Evolutionary conservation across 2,888 invertebrate species (phyloP), one percentile per base, ranked within the genome.

Genomic region (Campopleginae sp.): DNA sequence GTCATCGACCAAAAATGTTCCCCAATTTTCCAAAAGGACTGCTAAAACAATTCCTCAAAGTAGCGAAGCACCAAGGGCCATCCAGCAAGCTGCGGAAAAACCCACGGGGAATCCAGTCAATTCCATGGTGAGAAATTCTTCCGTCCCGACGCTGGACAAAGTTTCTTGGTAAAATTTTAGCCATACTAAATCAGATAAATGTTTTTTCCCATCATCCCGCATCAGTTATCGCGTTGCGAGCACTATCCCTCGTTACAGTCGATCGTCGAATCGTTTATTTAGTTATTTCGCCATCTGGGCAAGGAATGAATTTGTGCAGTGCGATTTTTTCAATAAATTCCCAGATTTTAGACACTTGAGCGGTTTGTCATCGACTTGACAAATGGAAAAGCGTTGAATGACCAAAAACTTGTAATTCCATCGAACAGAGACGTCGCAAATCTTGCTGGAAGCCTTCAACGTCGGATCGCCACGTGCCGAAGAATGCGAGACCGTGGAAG

Each of bases 111-210:
- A 48, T 12, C 17, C 46, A 14, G 27, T 14, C 38, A 51, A 80
- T 74, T 66, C 33, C 54, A 68, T 38, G 77, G 86, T 86, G 80
- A 83, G 77, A 80, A 70, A 80, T 74, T 77, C 31, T 72, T 61
- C 23, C 65, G 51, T 80, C 76, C 61, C 63, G 77, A 48, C 61
- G 74, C 74, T 74, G 74, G 77, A 77, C 77, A 77, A 77, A 77
- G 66, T 77, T 66, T 17, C 77, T 77, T 77, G 77, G 77, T 77
- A 77, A 77, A 66, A 77, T 54, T 77, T 66, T 77, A 66, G 77
- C 66, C 42, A 77, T 77, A 77, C 77, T 77, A 66, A 23, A 27
- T 27, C 19, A 44, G 51, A 48, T 27, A 46, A 48, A 19, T 33
- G 19, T 23, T 6, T 3, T 6, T 71, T 8, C 38, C 33, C 8